Conservation (phyloP, 2,888 invertebrate genomes). For the Tupiocoris notatus region DNA sequence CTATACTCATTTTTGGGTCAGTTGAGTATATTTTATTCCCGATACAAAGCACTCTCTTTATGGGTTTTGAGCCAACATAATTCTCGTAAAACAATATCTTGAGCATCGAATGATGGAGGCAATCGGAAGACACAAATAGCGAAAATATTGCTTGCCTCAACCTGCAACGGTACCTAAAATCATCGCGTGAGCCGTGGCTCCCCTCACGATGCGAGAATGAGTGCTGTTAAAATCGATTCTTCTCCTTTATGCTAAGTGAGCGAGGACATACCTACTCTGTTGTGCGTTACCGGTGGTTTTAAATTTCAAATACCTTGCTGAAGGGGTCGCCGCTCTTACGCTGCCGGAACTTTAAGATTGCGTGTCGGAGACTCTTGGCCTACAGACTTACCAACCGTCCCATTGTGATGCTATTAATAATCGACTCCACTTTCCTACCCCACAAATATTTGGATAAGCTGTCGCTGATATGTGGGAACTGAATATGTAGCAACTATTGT, state of each 20-base stretch:
- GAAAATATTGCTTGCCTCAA: too few species aligned
- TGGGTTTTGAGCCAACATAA: too few species aligned
- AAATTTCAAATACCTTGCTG: not conserved
- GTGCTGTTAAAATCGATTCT: not conserved
- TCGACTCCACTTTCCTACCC: not conserved
- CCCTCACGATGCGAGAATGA: not conserved
- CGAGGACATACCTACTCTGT: not conserved
- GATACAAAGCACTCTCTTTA: too few species aligned
- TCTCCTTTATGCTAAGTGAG: not conserved
- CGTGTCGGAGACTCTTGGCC: not conserved
- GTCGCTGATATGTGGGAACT: not conserved
- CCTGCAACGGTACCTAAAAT: too few species aligned
- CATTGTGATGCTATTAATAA: not conserved
- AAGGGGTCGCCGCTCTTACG: not conserved
- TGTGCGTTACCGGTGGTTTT: not conserved
- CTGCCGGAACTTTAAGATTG: not conserved
- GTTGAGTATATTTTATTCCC: too few species aligned
- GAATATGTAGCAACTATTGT: too few species aligned
- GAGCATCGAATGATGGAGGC: too few species aligned
- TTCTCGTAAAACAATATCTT: too few species aligned
- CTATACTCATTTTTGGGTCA: too few species aligned
- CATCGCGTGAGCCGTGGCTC: not conserved
- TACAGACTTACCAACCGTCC: not conserved
- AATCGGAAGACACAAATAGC: too few species aligned
- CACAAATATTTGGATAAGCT: not conserved